Conservation (phyloP, 2,113 vertebrate genomes). For the Microtus oregoni region DNA sequence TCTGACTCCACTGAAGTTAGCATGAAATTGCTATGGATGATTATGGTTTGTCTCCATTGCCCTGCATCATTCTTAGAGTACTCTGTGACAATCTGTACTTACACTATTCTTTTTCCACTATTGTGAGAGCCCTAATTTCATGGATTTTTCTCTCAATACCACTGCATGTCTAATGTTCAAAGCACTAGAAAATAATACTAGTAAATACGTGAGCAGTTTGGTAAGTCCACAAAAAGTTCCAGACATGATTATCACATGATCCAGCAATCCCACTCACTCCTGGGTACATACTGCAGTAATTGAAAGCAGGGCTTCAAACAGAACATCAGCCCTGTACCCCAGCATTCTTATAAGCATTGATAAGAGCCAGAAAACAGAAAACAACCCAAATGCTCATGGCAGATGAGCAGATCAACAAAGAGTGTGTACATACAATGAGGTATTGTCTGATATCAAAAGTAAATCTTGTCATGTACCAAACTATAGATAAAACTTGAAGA, state of each 20-base stretch:
- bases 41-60: not conserved
- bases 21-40: not conserved
- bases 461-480: not conserved
- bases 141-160: not conserved
- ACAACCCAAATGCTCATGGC: not conserved
- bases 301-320: not conserved
- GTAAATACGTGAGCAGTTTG: not conserved
- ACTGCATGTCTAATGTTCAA: not conserved
- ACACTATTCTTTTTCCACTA: not conserved
- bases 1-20: not conserved
- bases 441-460: not conserved
- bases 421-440: not conserved
- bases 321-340: not conserved
- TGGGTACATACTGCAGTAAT: not conserved
- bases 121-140: not conserved
- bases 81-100: not conserved
- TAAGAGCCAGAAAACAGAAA: not conserved
- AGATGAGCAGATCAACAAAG: not conserved
- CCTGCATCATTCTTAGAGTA: not conserved
- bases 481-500: not conserved
- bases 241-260: not conserved
- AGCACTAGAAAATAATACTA: not conserved
- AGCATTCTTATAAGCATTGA: not conserved
- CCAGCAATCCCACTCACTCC: not conserved
- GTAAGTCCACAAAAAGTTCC: not conserved